These are phyloP conservation scores for Antigone vipio DNA, from an alignment of 2,113 vertebrate genomes.

Conservation along the genomic window DNA sequence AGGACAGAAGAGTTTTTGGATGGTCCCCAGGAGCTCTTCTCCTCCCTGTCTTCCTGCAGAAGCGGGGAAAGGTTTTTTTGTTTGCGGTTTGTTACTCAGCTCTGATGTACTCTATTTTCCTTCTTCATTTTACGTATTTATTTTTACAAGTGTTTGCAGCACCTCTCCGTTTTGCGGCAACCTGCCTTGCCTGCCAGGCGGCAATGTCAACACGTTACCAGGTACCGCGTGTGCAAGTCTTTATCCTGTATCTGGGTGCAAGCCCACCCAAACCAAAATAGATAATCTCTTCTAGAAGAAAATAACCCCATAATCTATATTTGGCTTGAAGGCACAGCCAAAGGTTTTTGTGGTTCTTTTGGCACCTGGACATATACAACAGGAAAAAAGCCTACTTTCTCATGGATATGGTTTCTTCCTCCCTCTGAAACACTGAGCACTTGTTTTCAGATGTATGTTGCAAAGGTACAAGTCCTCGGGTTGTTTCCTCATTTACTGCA, in stretches of 20 bases:
- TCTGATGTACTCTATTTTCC: background rate
- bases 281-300: background rate
- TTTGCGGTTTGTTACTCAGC: background rate
- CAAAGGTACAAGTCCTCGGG: background rate
- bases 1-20: background rate
- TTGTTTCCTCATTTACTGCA: background rate
- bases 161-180: background rate
- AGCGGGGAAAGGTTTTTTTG: background rate
- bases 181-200: background rate
- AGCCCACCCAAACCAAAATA: background rate
- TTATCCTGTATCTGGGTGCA: background rate
- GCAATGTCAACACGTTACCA: background rate
- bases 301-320: rapidly evolving
- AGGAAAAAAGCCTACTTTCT: background rate
- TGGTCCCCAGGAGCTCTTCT: background rate
- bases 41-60: background rate
- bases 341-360: background rate
- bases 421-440: background rate
- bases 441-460: background rate
- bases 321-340: background rate
- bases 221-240: background rate
- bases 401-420: background rate
- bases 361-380: background rate
- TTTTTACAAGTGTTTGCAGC: background rate
- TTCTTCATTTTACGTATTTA: background rate